Evolutionary conservation across 2,113 vertebrate genomes (phyloP).

Genomic region (Hirundichthys speculiger): DNA sequence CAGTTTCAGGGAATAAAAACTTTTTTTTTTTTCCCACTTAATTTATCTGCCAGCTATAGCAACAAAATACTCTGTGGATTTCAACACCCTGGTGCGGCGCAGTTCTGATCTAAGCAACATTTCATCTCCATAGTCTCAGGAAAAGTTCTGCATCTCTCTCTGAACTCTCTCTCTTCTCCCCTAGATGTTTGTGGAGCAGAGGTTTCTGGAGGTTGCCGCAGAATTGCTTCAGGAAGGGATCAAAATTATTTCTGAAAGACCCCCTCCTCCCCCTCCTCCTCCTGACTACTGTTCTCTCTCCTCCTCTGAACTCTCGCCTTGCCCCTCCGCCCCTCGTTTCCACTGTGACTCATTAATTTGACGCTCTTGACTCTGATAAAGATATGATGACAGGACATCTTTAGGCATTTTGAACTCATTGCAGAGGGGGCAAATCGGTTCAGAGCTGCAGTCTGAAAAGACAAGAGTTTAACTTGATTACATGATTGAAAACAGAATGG

Average conservation of each 20-base stretch:
- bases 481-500: background rate
- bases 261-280: background rate
- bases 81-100: too few relatives aligned
- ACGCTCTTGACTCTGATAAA: constrained; percentile 30
- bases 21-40: background rate
- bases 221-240: background rate
- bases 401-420: constrained; percentile 14
- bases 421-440: constrained; percentile 4
- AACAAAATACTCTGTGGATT: too few relatives aligned
- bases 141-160: too few relatives aligned
- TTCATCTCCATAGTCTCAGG: too few relatives aligned
- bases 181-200: constrained; percentile 2
- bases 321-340: constrained; percentile 2
- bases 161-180: background rate
- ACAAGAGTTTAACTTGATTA: background rate
- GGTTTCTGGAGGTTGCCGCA: constrained; percentile 2
- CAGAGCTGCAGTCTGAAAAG: background rate
- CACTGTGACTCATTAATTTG: constrained; percentile 43
- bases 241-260: constrained; percentile 14
- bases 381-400: constrained; percentile 23
- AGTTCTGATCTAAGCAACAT: too few relatives aligned
- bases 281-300: background rate
- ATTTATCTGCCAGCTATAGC: background rate
- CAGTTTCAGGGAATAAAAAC: background rate
- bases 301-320: background rate